Evolutionary conservation across 2,113 vertebrate genomes (phyloP), one percentile per base, ranked within the genome.

Genomic region (Sceloporus tristichus): DNA sequence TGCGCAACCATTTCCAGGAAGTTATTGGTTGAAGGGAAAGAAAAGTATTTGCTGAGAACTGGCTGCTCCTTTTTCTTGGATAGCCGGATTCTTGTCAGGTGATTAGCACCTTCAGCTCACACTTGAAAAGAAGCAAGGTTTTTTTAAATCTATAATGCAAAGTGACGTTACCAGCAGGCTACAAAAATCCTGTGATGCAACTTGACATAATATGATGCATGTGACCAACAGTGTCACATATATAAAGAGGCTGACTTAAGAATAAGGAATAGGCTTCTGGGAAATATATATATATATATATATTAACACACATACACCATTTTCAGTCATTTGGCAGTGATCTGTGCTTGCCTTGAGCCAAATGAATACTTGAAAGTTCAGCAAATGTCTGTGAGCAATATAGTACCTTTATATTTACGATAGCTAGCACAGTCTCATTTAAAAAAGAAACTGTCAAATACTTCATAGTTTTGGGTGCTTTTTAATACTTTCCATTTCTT

Each of bases 101-200:
- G 91, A 93, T 96, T 92, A 89, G 87, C 85, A 88, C 92, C 86
- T 93, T 92, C 87, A 62, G 88, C 77, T 4, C 85, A 85, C 87
- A 93, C 0, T 16, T 94, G 91, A 91, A 95, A 95, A 93, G 53
- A 85, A 92, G 70, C 82, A 77, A 54, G 90, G 92, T 88, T 93
- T 94, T 84, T 94, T 95, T 95, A 95, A 95, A 94, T 91, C 54
- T 82, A 80, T 88, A 93, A 92, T 89, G 83, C 80, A 93, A 89
- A 93, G 85, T 92, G 90, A 94, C 78, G 62, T 93, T 94, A 92
- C 89, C 91, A 94, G 85, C 79, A 95, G 92, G 86, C 86, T 89
- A 89, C 90, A 92, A 79, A 91, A 92, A 90, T 88, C 91, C 90
- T 94, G 86, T 88, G 90, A 95, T 95, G 85, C 82, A 91, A 84